phyloP scores from a whole-genome alignment of 2,113 vertebrate species.

The Myotis brandtii region DNA sequence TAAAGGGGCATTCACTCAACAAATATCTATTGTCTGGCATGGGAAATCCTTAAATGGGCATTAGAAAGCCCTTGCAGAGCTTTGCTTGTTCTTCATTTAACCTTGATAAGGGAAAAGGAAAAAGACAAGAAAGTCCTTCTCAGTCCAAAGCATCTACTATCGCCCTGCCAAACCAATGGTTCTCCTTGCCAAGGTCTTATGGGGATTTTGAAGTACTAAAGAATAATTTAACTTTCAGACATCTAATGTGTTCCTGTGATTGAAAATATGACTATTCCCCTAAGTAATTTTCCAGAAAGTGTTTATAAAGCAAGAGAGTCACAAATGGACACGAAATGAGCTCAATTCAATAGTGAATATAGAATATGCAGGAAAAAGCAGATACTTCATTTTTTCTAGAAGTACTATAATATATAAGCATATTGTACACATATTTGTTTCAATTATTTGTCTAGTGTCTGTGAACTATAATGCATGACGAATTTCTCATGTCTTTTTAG shows the following conservation, averaged over 20 bases:
- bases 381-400: background rate
- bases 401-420: background rate
- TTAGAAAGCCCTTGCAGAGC: background rate
- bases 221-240: constrained; percentile 18
- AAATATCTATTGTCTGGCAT: fast-evolving
- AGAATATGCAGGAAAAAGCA: background rate
- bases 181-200: constrained; percentile 10
- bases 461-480: background rate
- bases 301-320: constrained; percentile 53
- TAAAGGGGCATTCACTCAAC: background rate
- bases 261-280: constrained; percentile 59
- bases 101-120: background rate
- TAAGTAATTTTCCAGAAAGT: constrained; percentile 52
- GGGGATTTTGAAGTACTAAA: background rate
- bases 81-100: background rate
- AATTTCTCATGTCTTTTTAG: background rate
- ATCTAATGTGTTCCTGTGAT: constrained; percentile 29
- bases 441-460: constrained; percentile 20
- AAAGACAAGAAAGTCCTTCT: background rate
- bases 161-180: background rate
- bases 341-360: background rate
- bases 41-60: background rate
- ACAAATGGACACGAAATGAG: background rate
- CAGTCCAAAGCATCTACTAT: background rate
- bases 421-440: background rate